Percentiles rank a stretch among this genome's conserved stretches.
Evolutionary conservation across 2,113 vertebrate genomes (phyloP).

Genomic region (Cathartes aura): DNA sequence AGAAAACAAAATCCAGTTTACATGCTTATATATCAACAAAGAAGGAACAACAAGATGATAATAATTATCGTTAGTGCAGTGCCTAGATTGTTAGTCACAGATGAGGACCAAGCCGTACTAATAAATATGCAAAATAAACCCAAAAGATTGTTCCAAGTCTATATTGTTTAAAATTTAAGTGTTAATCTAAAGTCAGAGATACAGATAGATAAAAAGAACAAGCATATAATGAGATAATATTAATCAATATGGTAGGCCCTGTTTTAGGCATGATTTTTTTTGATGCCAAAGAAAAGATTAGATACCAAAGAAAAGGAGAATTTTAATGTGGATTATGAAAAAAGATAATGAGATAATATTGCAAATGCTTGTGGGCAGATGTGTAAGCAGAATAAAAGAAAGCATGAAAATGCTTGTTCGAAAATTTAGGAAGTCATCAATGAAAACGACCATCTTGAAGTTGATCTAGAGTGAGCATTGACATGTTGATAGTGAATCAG

Average conservation of each 20-base stretch:
- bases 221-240: constrained; percentile 62
- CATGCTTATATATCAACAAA: constrained; percentile 52
- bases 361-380: constrained; percentile 42
- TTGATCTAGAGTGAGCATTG: constrained; percentile 7
- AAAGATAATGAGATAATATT: constrained; percentile 61
- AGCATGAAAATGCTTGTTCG: constrained; percentile 61
- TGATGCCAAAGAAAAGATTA: constrained; percentile 57
- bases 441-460: not conserved
- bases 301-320: constrained; percentile 54
- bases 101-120: constrained; percentile 11
- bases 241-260: constrained; percentile 55
- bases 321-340: constrained; percentile 58
- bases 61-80: not conserved
- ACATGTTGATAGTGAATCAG: not conserved
- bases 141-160: not conserved
- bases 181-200: constrained; percentile 48
- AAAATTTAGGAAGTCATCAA: constrained; percentile 38
- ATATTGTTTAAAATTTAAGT: constrained; percentile 8
- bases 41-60: constrained; percentile 43
- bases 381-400: constrained; percentile 55
- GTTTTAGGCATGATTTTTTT: constrained; percentile 40
- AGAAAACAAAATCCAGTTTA: constrained; percentile 51
- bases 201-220: constrained; percentile 56
- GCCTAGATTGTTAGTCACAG: constrained; percentile 25
- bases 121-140: constrained; percentile 54